phyloP scores from a whole-genome alignment of 2,113 vertebrate species.

The Petrocephalus microphthalmus region DNA sequence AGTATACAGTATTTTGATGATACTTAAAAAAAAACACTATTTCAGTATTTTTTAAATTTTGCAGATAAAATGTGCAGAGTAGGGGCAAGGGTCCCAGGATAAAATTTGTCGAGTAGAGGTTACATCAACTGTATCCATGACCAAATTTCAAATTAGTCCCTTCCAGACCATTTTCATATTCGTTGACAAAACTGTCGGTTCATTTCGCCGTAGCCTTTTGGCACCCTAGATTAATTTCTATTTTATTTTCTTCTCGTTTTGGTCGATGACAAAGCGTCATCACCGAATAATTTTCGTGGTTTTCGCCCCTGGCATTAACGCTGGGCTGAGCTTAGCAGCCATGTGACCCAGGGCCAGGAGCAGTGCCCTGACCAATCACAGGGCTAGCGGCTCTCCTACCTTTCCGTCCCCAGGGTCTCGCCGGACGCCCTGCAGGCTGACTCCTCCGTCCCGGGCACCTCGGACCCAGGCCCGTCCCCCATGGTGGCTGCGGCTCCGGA shows the following conservation, averaged over 20 bases:
- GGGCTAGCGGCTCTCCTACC: slow-evolving; percentile 48
- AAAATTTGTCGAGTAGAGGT: not conserved
- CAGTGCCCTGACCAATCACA: not conserved
- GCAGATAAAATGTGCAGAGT: not conserved
- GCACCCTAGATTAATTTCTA: not conserved
- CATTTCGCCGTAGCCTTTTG: not conserved
- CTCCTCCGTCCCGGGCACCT: slow-evolving; percentile 51
- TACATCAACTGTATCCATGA: not conserved
- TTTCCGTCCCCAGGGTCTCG: slow-evolving; percentile 63
- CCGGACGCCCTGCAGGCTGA: slow-evolving; percentile 68
- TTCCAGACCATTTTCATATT: not conserved
- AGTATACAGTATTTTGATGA: not conserved
- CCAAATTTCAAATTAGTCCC: not conserved
- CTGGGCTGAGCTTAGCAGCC: not conserved
- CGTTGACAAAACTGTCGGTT: not conserved
- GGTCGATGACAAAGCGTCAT: not conserved
- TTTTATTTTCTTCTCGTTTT: not conserved
- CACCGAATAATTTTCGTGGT: not conserved
- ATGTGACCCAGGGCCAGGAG: not conserved
- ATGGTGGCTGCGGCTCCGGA: slow-evolving; percentile 52
- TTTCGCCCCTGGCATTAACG: not conserved
- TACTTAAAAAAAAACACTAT: not conserved
- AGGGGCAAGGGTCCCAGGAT: not conserved
- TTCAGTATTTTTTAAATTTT: not conserved
- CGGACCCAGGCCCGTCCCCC: slow-evolving; percentile 39